Base-by-base conservation (phyloP, 2,888 invertebrate species). In the Caenorhabditis doughertyi region DNA sequence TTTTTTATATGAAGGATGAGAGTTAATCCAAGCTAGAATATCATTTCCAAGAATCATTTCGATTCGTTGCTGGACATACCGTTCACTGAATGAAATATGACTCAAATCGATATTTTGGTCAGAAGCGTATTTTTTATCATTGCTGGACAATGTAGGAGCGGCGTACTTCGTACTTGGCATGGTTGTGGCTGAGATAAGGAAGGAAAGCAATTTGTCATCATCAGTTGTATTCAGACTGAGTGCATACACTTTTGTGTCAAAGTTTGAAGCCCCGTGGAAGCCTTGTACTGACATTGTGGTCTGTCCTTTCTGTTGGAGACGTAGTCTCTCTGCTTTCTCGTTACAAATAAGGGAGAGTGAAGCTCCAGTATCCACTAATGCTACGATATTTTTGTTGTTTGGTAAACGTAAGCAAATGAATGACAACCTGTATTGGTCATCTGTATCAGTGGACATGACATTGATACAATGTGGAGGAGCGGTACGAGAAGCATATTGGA, bases 281-380 rank as follows among this genome's bases (percentile, higher is more conserved):
- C 32, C 18, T 3, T 16, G 18, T 1, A 56, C 16, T 1, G 29
- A 2, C 16, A 56, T 4, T 5, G 3, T n/a, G 9, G 29, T 56
- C 11, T n/a, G 0, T 2, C 18, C 8, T 3, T 1, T 5, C 1
- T 18, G 9, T 27, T 1, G n/a, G 2, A 56, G 32, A 3, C 18
- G 1, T 1, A 56, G 32, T 4, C 5, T 27, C 16, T 8, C 13
- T 9, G 62, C 62, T 42, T n/a, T 11, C 4, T 3, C 8, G 3
- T 16, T 7, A 11, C 1, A 11, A 29, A 62, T 62, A 2, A 62
- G 1, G 1, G 64, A 44, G 9, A 64, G 27, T 0, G 64, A 47
- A n/a, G 49, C 64, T 29, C 64, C 64, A 9, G 49, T 18, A 8
- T 64, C 64, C 3, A 64, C 47, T 1, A 64, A 2, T 0, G 49